These are phyloP conservation scores for Percina caprodes DNA, from an alignment of 2,113 vertebrate species.

Conservation along the genomic window DNA sequence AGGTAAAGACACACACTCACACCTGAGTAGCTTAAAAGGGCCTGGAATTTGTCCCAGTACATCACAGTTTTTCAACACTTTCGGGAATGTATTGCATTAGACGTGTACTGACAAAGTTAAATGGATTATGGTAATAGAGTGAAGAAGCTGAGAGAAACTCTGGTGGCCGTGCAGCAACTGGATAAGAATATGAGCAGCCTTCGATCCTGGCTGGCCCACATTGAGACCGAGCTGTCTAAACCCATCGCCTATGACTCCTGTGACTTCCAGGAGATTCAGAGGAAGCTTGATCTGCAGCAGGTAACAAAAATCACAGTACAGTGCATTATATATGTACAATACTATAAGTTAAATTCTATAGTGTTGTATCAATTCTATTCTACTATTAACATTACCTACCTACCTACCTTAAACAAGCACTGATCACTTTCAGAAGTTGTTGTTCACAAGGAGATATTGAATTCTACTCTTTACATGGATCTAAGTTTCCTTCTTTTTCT, in stretches of 20 bases:
- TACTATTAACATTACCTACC: no score
- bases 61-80: no score
- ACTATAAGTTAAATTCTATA: not conserved
- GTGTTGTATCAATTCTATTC: not conserved
- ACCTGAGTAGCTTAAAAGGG: not conserved
- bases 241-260: slow-evolving; percentile 94
- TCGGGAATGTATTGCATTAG: no score
- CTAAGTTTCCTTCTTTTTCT: not conserved
- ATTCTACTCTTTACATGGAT: not conserved
- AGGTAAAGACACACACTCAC: slow-evolving; percentile 80
- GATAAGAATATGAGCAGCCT: slow-evolving; percentile 97
- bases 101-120: not conserved
- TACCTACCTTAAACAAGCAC: not conserved
- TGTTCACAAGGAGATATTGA: not conserved
- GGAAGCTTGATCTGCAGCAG: slow-evolving; percentile 95
- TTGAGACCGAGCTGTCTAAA: slow-evolving; percentile 93
- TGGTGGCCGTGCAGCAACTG: slow-evolving; percentile 95
- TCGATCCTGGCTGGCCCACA: slow-evolving; percentile 93
- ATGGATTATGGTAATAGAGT: slow-evolving; percentile 79
- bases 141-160: slow-evolving; percentile 96
- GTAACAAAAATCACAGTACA: slow-evolving; percentile 73
- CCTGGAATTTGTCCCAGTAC: not conserved
- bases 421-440: not conserved
- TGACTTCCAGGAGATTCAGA: slow-evolving; percentile 94
- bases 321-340: not conserved